These are phyloP conservation scores for Agraylea sexmaculata DNA, from an alignment of 1,140 invertebrate species.

Conservation along the genomic window DNA sequence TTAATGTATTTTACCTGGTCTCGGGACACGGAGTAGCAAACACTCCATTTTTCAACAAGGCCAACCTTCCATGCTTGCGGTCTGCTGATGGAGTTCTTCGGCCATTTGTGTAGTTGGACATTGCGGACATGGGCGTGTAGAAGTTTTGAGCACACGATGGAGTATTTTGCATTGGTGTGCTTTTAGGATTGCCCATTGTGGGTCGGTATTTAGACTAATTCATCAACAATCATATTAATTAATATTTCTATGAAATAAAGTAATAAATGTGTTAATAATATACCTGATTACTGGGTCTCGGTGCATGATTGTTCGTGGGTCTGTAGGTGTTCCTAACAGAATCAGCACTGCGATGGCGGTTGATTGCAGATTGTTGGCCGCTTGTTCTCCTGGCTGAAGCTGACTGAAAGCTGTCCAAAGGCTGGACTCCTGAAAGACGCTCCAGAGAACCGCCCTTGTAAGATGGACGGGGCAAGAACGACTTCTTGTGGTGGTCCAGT, in stretches of 20 bases:
- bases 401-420: constrained; percentile 4
- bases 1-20: constrained; percentile 9
- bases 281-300: constrained; percentile 11
- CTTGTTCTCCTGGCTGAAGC: background rate
- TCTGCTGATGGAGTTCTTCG: constrained; percentile 16
- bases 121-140: constrained; percentile 14
- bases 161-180: constrained; percentile 11
- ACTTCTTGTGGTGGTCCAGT: constrained; percentile 8
- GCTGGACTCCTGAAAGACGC: constrained; percentile 15
- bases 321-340: constrained; percentile 6
- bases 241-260: too few relatives aligned
- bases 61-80: background rate
- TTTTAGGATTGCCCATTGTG: background rate
- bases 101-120: constrained; percentile 7
- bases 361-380: background rate
- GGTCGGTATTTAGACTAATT: constrained; percentile 2
- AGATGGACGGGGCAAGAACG: constrained; percentile 11
- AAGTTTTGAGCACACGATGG: constrained; percentile 1
- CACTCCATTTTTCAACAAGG: constrained; percentile 9
- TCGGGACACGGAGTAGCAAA: constrained; percentile 13
- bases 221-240: too few relatives aligned
- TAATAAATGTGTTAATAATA: background rate
- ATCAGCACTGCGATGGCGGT: constrained; percentile 16
- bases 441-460: constrained; percentile 9
- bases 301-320: constrained; percentile 9